Evolutionary conservation across 2,888 invertebrate genomes (phyloP), one percentile per base, ranked within the genome.

Genomic region (Neoascia interrupta): DNA sequence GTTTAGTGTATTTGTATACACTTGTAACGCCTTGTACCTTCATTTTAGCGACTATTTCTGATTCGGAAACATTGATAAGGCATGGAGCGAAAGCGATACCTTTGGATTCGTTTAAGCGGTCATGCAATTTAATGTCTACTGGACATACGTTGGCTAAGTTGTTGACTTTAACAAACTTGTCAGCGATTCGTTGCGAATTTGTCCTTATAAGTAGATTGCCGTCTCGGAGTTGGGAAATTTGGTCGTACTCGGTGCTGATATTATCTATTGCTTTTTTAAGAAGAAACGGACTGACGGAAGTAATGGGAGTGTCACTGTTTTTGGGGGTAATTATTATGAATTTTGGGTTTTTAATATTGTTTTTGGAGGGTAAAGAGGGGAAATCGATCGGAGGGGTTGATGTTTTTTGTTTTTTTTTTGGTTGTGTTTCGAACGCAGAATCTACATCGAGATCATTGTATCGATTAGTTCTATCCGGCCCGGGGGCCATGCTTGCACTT

Each of bases 21-120:
- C 61, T 53, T 37, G 19, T 61, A 6, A 70, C 53, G 0, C 53
- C 53, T 60, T 60, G 60, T 2, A 10, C 5, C 31, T 39, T 53
- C 60, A 70, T 53, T 47, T 70, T 61, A 1, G 37, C 41, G 2
- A 70, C 31, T 31, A 53, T 61, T 31, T 61, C 54, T 15, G 11
- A n/a, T 13, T 61, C 61, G 5, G 70, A 11, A 5, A 54, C 36
- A 19, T 61, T 53, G 2, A 36, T 61, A 18, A 69, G 28, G 43
- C 43, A 53, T 18, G 51, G 60, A 6, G 58, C 66, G 13, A 58
- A 58, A 5, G 34, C 41, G 5, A 39, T 60, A 8, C 39, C 63
- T 31, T 63, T 41, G n/a, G 21, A 41, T 1, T 10, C 18, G 11
- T 39, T 63, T 2, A 51, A 37, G 23, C 36, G 36, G 15, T 10